Base-by-base conservation (phyloP, 37 sponge, comb jelly and placozoan genomes). In the Corticium candelabrum region DNA sequence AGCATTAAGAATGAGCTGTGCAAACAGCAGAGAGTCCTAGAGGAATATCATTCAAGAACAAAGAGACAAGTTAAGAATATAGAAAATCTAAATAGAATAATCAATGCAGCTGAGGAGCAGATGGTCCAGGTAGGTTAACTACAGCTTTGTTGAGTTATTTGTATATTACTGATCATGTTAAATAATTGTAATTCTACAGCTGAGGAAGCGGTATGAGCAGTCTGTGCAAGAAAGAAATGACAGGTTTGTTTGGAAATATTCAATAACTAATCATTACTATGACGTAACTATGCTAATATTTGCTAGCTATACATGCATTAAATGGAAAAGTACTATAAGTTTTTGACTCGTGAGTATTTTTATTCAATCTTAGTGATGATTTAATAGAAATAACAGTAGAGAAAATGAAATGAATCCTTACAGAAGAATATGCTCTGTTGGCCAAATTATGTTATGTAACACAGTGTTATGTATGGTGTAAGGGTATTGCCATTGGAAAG, bases 221-320 rank as follows among this genome's bases (percentile, higher is more conserved):
- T 81, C 85, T 36, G 85, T 92, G 0, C 90, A 94, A 75, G 96
- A 95, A 57, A 90, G 99, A 7, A 98, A 98, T 83, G 95, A 95
- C 57, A 41, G 62, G 62, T 50, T 11, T 21, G 62, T 50, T 50
- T 21, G n/a, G n/a, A n/a, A n/a, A n/a, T n/a, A n/a, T n/a, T n/a
- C n/a, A n/a, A n/a, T n/a, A n/a, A n/a, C n/a, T n/a, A n/a, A n/a
- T n/a, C n/a, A n/a, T n/a, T n/a, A n/a, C n/a, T n/a, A n/a, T n/a
- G n/a, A 21, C 21, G 62, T 27, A 50, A 50, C 15, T 21, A 50
- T 21, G 62, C 62, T 50, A 50, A 21, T 21, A n/a, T n/a, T n/a
- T n/a, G n/a, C n/a, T n/a, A n/a, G n/a, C n/a, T n/a, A n/a, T n/a
- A n/a, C n/a, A n/a, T n/a, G n/a, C n/a, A n/a, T n/a, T n/a, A n/a